Conservation (phyloP, 1,140 invertebrate genomes). For the Drosophila bocqueti region DNA sequence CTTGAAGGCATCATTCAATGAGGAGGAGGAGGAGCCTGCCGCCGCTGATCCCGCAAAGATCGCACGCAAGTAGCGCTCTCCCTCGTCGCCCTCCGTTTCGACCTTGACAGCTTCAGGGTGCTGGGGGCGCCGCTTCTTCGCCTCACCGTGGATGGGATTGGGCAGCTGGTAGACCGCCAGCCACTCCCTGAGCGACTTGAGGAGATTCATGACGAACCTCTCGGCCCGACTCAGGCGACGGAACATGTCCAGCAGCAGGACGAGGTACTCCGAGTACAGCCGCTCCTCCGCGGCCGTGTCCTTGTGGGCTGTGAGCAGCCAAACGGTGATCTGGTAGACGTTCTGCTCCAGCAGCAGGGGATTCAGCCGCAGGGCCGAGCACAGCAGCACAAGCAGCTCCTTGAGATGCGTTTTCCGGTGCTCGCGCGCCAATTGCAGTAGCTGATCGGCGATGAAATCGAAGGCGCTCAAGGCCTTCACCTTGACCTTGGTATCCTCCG, state of each 20-base stretch:
- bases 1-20: conserved; percentile 22
- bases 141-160: neutral
- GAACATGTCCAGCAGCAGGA: conserved; percentile 75
- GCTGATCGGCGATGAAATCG: conserved; percentile 11
- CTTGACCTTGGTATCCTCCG: neutral
- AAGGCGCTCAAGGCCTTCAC: neutral
- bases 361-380: conserved; percentile 68
- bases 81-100: neutral
- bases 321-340: conserved; percentile 71
- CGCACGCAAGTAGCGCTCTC: conserved; percentile 8
- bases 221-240: conserved; percentile 70
- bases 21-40: neutral
- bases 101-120: neutral
- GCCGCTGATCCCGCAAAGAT: conserved; percentile 4
- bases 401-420: conserved; percentile 27
- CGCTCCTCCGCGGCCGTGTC: conserved; percentile 25
- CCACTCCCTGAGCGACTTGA: conserved; percentile 64
- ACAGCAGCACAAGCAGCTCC: conserved; percentile 58
- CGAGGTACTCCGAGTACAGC: conserved; percentile 68
- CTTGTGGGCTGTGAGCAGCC: conserved; percentile 63
- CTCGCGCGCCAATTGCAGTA: conserved; percentile 15
- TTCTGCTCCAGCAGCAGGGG: conserved; percentile 73
- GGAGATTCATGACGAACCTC: conserved; percentile 70
- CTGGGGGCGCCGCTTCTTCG: conserved; percentile 1
- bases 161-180: conserved; percentile 42